A percentile compares a stretch with the other conserved stretches of the same genome.
Evolutionary conservation across 2,797 vertebrate species (phyloP).

Genomic region (Microcaecilia unicolor): DNA sequence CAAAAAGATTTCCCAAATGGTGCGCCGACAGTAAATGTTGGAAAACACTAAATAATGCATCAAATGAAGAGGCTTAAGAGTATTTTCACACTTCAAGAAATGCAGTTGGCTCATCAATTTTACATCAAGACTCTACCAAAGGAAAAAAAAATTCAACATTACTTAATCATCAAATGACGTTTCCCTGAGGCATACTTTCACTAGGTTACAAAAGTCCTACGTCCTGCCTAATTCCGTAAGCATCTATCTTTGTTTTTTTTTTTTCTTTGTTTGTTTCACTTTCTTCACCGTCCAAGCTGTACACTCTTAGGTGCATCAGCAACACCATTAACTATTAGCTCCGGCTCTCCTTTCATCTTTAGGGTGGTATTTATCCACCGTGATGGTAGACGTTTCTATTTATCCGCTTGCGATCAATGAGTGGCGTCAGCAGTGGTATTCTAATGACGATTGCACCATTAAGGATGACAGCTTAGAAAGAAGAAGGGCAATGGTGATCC

Average conservation of each 20-base stretch:
- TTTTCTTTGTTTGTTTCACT: slow-evolving; percentile 53
- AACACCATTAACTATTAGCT: slow-evolving; percentile 58
- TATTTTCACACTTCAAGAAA: slow-evolving; percentile 29
- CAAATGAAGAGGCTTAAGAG: slow-evolving; percentile 14
- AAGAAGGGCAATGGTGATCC: slow-evolving; percentile 93
- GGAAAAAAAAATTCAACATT: slow-evolving; percentile 37
- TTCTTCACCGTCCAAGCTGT: slow-evolving; percentile 47
- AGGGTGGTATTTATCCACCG: too few species aligned
- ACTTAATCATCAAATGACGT: slow-evolving; percentile 31
- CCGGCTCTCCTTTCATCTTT: slow-evolving; percentile 61
- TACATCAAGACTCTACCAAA: slow-evolving; percentile 36
- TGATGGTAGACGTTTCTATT: slow-evolving; percentile 78
- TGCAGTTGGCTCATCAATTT: slow-evolving; percentile 28
- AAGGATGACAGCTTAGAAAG: slow-evolving; percentile 93
- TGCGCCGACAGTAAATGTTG: too few species aligned
- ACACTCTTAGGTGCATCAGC: slow-evolving; percentile 56
- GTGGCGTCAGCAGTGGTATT: slow-evolving; percentile 91
- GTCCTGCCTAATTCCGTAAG: too few species aligned
- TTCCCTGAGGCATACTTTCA: slow-evolving; percentile 36
- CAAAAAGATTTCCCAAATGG: too few species aligned
- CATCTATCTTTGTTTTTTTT: slow-evolving; percentile 23
- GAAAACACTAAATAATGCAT: slow-evolving; percentile 25
- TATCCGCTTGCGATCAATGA: slow-evolving; percentile 81
- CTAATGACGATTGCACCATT: slow-evolving; percentile 86
- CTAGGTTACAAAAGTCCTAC: too few species aligned